Evolutionary conservation across 2,888 invertebrate species (phyloP), one percentile per base, ranked within the genome.

Genomic region (Drosophila neoperkinsi): DNA sequence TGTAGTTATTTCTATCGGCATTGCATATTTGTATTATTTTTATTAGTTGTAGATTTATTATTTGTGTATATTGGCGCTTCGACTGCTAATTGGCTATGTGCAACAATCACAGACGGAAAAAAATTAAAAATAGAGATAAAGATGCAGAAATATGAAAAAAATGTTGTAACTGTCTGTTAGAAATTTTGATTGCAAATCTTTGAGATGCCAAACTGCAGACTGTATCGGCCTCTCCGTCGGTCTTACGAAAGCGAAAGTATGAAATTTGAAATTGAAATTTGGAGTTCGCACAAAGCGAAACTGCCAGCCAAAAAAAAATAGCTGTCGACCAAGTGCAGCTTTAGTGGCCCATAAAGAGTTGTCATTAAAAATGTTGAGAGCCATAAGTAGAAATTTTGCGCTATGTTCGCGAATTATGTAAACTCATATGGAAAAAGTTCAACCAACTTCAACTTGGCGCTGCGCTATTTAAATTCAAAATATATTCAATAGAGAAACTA

Each of bases 41-140:
- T 83, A 88, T 90, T 90, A 68, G 81, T 80, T 66, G 71, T 59
- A 66, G 78, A 90, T 85, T 85, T 90, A 85, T 88, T 71, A 86
- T 80, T 86, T 88, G 71, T 85, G 74, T 74, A 71, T 57, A 41
- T 82, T 70, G 59, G 68, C 75, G 59, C 73, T 34, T 56, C 55
- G 60, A 60, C 65, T 65, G 71, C 86, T 84, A 84, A 84, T 84
- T 84, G 84, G 70, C 63, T 55, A 33, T 49, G 49, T 65, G 63
- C 61, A 49, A 46, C 25, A 34, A 55, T 50, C 21, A 21, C 21
- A 43, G 38, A 16, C 10, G 28, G 4, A 41, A 41, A 36, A n/a
- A 52, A 28, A 43, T 6, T 10, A 41, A 18, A 36, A 7, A 30
- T 3, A 16, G 10, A 31, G 49, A 46, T 36, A 65, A 46, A 9